Base-by-base conservation (phyloP, 1,140 invertebrate species). In the Caenorhabditis inopinata region DNA sequence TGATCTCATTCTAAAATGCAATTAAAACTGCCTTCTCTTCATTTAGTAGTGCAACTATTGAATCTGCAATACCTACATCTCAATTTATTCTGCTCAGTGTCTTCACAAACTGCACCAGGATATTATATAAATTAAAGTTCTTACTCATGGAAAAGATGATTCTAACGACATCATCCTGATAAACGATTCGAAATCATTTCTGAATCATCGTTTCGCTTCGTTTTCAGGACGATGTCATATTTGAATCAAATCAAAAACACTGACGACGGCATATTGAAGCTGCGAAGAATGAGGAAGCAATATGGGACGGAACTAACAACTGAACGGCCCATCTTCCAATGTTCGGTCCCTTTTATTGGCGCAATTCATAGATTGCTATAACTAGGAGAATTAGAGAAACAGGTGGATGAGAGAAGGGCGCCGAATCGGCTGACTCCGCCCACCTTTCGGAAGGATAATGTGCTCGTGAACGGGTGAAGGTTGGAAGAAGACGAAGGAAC, bases 141-240 rank as follows among this genome's bases (percentile, higher is more conserved):
- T 48, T 48, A 48, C n/a, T 18, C 16, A 48, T n/a, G n/a, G n/a
- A 48, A 48, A 16, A 18, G 16, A 32, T 16, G 7, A 29, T 58
- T 58, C 27, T 51, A 58, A 58, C 32, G 51, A 27, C 58, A 38
- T 29, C 58, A 68, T 68, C 58, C 58, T 68, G 32, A 68, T 38
- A 68, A 68, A 68, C 58, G 58, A 68, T 68, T 68, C 58, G 58
- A 68, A 68, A 68, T 68, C 58, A 29, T 18, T 14, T 38, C 11
- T 12, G 0, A 9, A 3, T 1, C 7, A 38, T 27, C 7, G 58
- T 68, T 68, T 38, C 58, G 58, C 16, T 68, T 68, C 58, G 58
- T 68, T 68, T 68, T 68, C 58, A 68, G 58, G 58, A 68, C 58
- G 58, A 16, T 68, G 58, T 68, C 58, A 68, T 68, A 35, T 38